Percentiles rank a stretch among this genome's conserved stretches.
Conservation (phyloP, 2,113 vertebrate species). For the Lepidothrix coronata region DNA sequence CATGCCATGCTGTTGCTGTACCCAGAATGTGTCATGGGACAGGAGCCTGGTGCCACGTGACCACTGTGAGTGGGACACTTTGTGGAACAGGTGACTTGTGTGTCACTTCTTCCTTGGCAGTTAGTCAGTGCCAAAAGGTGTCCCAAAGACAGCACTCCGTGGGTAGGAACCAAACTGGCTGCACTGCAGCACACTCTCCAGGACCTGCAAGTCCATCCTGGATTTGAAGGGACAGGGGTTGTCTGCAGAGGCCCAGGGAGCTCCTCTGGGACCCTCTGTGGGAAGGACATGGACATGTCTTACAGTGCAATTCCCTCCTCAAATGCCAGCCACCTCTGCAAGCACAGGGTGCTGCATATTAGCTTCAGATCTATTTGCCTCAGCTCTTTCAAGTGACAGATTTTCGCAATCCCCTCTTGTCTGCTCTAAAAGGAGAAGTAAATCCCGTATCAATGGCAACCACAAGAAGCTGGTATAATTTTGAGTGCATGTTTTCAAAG, state of each 20-base stretch:
- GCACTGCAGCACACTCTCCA: neutral
- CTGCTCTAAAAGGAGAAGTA: constrained; percentile 43
- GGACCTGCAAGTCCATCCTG: neutral
- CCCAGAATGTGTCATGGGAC: neutral
- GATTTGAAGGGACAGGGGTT: neutral
- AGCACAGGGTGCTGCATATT: neutral
- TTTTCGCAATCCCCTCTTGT: constrained; percentile 9
- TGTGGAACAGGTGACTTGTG: constrained; percentile 6
- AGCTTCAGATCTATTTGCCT: neutral
- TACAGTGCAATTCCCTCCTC: neutral
- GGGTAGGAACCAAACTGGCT: neutral
- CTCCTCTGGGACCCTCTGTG: neutral
- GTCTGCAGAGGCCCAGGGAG: neutral
- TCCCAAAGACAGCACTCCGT: neutral
- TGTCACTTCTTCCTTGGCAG: neutral
- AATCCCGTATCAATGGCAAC: constrained; percentile 56
- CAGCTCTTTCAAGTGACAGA: neutral
- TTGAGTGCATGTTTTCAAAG: neutral
- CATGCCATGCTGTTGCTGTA: neutral
- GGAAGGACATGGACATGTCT: neutral
- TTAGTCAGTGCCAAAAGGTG: neutral
- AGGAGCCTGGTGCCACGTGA: neutral
- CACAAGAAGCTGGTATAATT: constrained; percentile 29
- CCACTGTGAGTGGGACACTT: neutral
- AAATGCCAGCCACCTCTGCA: neutral